Conservation (phyloP, 2,888 invertebrate genomes). For the Papilio demoleus region DNA sequence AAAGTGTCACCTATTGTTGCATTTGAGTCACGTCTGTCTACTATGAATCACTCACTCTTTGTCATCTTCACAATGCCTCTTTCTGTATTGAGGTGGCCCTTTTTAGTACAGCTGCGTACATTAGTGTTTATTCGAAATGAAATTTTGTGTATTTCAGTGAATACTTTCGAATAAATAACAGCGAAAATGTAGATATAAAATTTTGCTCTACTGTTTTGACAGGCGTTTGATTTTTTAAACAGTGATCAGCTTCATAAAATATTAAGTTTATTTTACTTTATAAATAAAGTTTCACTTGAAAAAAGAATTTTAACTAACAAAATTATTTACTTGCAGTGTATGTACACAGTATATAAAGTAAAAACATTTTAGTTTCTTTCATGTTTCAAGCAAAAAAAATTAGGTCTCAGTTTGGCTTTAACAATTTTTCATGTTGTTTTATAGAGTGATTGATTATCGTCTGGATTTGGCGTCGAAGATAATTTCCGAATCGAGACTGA, state of each 20-base stretch:
- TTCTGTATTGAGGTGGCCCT: constrained; percentile 15
- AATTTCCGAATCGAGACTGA: constrained; percentile 6
- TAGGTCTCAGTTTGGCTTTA: not conserved
- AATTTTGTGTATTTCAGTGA: constrained; percentile 1
- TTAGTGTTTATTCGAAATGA: constrained; percentile 10
- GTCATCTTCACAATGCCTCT: constrained; percentile 27
- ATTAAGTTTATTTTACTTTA: too few species aligned
- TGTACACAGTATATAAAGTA: too few species aligned
- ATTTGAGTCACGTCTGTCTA: constrained; percentile 30
- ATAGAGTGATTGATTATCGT: constrained; percentile 13
- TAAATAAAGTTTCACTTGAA: too few species aligned
- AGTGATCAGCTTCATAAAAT: too few species aligned
- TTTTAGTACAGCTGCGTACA: constrained; percentile 2
- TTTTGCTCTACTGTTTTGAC: not conserved
- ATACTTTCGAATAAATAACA: not conserved
- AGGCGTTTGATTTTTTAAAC: too few species aligned
- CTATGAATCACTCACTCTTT: constrained; percentile 31
- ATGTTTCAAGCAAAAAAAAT: too few species aligned
- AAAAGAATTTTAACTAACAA: too few species aligned
- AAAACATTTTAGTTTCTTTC: not conserved
- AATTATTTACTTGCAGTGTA: too few species aligned
- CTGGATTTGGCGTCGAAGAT: constrained; percentile 7
- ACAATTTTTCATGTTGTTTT: constrained; percentile 11
- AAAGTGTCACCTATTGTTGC: constrained; percentile 15
- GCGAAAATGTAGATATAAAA: not conserved